Base-by-base conservation (phyloP, 92 coral and sea anemone species). In the Phenganax marumi region DNA sequence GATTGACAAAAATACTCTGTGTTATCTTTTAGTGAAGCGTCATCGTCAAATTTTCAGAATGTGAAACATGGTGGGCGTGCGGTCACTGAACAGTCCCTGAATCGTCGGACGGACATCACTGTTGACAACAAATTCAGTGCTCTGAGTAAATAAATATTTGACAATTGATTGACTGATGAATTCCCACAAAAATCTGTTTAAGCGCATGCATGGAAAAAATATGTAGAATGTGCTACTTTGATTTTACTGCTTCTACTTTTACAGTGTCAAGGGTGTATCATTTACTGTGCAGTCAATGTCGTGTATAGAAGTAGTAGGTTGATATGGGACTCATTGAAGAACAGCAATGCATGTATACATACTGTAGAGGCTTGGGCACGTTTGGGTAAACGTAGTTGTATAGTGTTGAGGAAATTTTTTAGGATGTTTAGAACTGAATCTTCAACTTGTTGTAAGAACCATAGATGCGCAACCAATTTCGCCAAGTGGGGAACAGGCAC, bases 51-150 rank as follows among this genome's bases (percentile, higher is more conserved):
- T 50, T 95, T 92, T 87, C 96, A 95, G 87, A 84, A 97, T 11
- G 98, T 95, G 47, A 92, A 82, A 76, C 97, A 91, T 89, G 98
- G 98, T 18, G 90, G 92, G 65, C 80, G 98, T 12, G 82, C 71
- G 16, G 84, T 91, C 26, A 73, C 75, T 51, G 97, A 91, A 33
- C 91, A 90, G 81, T 93, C 97, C 62, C 79, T 92, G 18, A 89
- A 89, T 52, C 85, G 97, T 49, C 83, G 93, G 48, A 93, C 92
- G 70, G 89, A 76, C 48, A 85, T 95, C 50, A 96, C 93, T 80
- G 85, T 95, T 80, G 98, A 86, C 75, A 95, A 95, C 88, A 95
- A 95, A 81, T 95, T 84, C 76, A 97, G 93, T 58, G 98, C 97
- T 50, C 87, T 95, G 60, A 88, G 97, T 48, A 77, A 77, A 21